Percentiles rank a stretch among this genome's conserved stretches.
phyloP scores from a whole-genome alignment of 2,888 invertebrate species.

The Andrena hattorfiana region DNA sequence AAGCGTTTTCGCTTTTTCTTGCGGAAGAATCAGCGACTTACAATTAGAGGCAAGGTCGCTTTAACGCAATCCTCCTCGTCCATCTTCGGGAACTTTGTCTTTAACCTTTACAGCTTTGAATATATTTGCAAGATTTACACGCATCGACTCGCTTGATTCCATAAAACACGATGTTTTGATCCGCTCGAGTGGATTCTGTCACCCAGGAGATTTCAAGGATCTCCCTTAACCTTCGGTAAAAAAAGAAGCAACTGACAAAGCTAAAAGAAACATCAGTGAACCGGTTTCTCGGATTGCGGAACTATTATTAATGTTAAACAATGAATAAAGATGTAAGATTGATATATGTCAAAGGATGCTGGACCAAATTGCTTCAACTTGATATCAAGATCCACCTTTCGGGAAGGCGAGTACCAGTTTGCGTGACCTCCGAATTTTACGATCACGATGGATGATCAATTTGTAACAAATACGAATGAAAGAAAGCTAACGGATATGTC shows the following conservation, averaged over 20 bases:
- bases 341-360: neutral
- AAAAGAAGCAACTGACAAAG: neutral
- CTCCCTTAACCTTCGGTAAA: neutral
- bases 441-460: neutral
- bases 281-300: neutral
- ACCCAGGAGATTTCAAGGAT: neutral
- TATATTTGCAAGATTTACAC: slow-evolving; percentile 52
- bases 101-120: slow-evolving; percentile 27
- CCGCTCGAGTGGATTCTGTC: neutral
- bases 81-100: slow-evolving; percentile 22
- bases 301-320: neutral
- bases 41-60: slow-evolving; percentile 18
- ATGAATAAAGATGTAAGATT: slow-evolving; percentile 9
- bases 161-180: slow-evolving; percentile 17
- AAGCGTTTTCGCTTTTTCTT: neutral
- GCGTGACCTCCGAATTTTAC: slow-evolving; percentile 27
- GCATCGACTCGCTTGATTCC: neutral
- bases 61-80: slow-evolving; percentile 25
- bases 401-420: slow-evolving; percentile 13
- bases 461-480: slow-evolving; percentile 25
- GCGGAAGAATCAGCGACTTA: neutral
- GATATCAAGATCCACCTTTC: slow-evolving; percentile 16
- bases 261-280: neutral
- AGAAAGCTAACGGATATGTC: slow-evolving; percentile 11
- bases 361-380: neutral